A percentile compares a stretch with the other conserved stretches of the same genome.
Conservation (phyloP, 2,888 invertebrate genomes). For the Ceriagrion tenellum region DNA sequence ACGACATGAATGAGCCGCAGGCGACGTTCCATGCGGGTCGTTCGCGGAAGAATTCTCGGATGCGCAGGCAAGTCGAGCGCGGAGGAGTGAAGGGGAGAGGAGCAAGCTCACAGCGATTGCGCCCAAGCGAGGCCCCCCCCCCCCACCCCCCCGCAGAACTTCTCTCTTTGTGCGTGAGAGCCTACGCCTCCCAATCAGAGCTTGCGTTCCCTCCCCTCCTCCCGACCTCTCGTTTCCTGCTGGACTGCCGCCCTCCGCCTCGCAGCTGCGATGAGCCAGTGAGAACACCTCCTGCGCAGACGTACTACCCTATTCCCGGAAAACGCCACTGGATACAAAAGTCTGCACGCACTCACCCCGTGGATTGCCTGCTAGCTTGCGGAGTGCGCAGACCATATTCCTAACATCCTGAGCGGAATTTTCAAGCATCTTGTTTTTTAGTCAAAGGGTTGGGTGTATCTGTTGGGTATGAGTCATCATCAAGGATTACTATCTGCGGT, state of each 20-base stretch:
- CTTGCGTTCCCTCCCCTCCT: not conserved
- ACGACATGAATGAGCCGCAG: not conserved
- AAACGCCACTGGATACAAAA: constrained; percentile 25
- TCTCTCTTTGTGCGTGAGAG: not conserved
- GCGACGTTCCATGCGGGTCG: not conserved
- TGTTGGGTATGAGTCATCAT: no score
- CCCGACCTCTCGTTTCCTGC: not conserved
- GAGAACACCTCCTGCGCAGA: not conserved
- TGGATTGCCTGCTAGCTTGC: not conserved
- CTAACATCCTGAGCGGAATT: no score
- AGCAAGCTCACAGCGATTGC: constrained; percentile 6
- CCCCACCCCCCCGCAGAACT: not conserved
- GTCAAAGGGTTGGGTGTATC: no score
- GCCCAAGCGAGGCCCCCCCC: constrained; percentile 10
- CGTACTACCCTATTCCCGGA: not conserved
- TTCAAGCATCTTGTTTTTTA: no score
- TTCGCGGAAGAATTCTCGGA: not conserved
- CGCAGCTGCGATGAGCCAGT: not conserved
- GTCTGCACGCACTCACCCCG: constrained; percentile 27
- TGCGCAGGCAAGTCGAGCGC: not conserved
- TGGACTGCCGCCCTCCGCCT: not conserved
- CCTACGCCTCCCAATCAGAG: constrained; percentile 45
- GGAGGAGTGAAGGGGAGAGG: not conserved
- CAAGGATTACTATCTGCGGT: no score
- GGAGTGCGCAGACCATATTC: not conserved